Evolutionary conservation across 2,113 vertebrate genomes (phyloP).

Genomic region (Brachirus orientalis): DNA sequence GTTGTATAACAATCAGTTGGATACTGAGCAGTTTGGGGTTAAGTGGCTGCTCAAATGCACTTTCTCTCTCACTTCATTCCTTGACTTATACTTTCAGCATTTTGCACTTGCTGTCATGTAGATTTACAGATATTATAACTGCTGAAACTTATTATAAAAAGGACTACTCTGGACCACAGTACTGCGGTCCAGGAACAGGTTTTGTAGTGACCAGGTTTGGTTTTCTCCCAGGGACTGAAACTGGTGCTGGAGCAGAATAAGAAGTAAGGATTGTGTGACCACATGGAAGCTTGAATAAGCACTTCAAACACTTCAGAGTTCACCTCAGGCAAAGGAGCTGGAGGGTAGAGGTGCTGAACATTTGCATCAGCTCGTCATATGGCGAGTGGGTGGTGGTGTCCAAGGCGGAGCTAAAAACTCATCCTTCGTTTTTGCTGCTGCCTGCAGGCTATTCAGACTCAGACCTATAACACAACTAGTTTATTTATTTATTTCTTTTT

Average conservation of each 20-base stretch:
- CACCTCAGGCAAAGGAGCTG: slow-evolving; percentile 45
- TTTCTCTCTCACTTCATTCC: no score
- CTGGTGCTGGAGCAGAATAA: background rate
- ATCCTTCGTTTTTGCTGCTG: slow-evolving; percentile 35
- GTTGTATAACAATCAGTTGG: background rate
- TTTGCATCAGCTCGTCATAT: slow-evolving; percentile 35
- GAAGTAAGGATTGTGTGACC: background rate
- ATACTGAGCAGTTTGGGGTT: background rate
- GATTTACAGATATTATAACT: no score
- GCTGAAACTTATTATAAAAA: background rate
- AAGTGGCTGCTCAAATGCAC: slow-evolving; percentile 1
- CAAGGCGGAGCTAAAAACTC: slow-evolving; percentile 48
- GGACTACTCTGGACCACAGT: background rate
- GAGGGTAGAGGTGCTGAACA: slow-evolving; percentile 50
- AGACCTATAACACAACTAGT: slow-evolving; percentile 45
- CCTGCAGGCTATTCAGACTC: slow-evolving; percentile 55
- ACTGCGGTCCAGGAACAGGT: background rate
- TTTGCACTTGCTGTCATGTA: no score
- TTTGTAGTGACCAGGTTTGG: background rate
- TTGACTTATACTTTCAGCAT: no score
- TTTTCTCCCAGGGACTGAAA: background rate
- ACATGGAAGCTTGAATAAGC: slow-evolving; percentile 31
- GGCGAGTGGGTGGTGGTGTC: slow-evolving; percentile 57
- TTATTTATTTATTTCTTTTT: slow-evolving; percentile 18
- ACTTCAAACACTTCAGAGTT: slow-evolving; percentile 35